A percentile compares a stretch with the other conserved stretches of the same genome.
Evolutionary conservation across 1,140 invertebrate species (phyloP).

Genomic region (Gryon sp.): DNA sequence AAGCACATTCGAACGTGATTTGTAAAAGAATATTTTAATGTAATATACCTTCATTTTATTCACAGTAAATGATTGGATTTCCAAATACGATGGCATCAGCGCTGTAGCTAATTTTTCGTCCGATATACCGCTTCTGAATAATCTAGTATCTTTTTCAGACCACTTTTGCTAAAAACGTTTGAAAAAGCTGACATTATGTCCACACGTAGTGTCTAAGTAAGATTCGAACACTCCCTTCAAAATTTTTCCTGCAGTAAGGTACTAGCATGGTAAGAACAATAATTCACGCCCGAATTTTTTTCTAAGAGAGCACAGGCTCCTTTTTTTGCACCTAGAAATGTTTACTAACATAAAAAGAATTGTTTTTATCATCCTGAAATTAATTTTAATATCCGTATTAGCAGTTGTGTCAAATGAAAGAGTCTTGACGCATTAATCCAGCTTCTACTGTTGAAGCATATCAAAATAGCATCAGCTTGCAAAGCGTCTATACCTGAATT

Average conservation of each 20-base stretch:
- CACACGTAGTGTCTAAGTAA: neutral
- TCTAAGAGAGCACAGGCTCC: slow-evolving; percentile 1
- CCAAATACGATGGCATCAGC: neutral
- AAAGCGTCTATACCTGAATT: too few relatives aligned
- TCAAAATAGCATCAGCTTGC: too few relatives aligned
- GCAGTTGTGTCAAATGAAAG: too few relatives aligned
- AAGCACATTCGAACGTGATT: too few relatives aligned
- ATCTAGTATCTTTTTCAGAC: neutral
- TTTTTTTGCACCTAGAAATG: neutral
- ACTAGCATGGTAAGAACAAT: neutral
- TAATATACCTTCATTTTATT: too few relatives aligned
- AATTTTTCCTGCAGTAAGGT: slow-evolving; percentile 1
- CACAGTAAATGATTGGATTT: neutral
- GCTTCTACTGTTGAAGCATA: too few relatives aligned
- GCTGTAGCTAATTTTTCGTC: neutral
- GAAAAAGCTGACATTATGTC: neutral
- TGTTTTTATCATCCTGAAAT: too few relatives aligned
- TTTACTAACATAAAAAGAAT: too few relatives aligned
- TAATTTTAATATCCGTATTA: too few relatives aligned
- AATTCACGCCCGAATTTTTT: neutral
- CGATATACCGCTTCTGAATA: neutral
- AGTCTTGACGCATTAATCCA: too few relatives aligned
- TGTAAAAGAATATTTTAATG: too few relatives aligned
- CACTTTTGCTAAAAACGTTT: neutral
- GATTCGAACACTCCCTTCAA: neutral